phyloP scores from a whole-genome alignment of 2,888 invertebrate genomes.

The Spodoptera picta region DNA sequence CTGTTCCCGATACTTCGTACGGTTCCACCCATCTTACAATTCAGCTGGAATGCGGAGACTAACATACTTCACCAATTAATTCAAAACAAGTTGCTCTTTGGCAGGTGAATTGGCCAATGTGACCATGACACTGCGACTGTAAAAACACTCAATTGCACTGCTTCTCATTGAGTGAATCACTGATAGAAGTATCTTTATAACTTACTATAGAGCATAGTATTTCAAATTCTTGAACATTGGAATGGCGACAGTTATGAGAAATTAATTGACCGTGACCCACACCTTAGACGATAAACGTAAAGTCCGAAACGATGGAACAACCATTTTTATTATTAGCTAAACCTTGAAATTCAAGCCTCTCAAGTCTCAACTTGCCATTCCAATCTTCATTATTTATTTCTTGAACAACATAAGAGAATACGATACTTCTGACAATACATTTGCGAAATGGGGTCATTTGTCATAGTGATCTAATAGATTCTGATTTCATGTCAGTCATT shows the following conservation, averaged over 20 bases:
- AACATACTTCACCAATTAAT: conserved; percentile 66
- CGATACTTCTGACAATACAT: conserved; percentile 6
- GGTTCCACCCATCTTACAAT: conserved; percentile 73
- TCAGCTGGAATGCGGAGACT: conserved; percentile 79
- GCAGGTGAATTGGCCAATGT: conserved; percentile 33
- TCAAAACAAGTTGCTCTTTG: conserved; percentile 31
- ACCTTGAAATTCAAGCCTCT: conserved; percentile 59
- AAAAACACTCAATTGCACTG: too few species aligned
- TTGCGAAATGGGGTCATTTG: conserved; percentile 18
- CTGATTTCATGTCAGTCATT: conserved; percentile 9
- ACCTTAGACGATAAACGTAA: conserved; percentile 60
- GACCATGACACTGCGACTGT: conserved; percentile 31
- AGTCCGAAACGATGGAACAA: conserved; percentile 57
- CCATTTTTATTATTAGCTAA: conserved; percentile 54
- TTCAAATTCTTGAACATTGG: conserved; percentile 22
- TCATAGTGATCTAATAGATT: conserved; percentile 2
- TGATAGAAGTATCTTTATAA: too few species aligned
- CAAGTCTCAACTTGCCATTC: conserved; percentile 47
- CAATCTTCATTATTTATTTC: conserved; percentile 28
- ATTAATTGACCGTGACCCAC: conserved; percentile 63
- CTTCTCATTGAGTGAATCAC: too few species aligned
- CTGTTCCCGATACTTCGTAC: conserved; percentile 78
- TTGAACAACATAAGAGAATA: conserved; percentile 4
- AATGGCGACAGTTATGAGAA: conserved; percentile 42
- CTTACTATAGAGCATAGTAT: neutral